Evolutionary conservation across 1,140 invertebrate genomes (phyloP).

Genomic region (Panagrolaimus sp.): DNA sequence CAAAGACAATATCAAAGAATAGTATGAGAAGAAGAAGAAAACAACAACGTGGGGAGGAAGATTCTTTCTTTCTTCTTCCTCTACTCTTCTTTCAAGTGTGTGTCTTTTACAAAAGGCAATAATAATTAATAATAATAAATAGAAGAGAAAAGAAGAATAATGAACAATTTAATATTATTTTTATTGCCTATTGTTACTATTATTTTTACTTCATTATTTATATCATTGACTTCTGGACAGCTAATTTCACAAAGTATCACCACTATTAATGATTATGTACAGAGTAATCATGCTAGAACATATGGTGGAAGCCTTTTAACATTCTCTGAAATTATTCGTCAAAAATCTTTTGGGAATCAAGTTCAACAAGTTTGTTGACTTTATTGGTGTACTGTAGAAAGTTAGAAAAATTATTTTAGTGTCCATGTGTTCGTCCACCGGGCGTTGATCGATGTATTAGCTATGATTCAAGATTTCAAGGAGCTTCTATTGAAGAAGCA

Average conservation of each 20-base stretch:
- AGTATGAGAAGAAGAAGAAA: too few relatives aligned
- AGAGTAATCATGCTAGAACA: not conserved
- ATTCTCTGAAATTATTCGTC: not conserved
- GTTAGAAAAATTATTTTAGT: not conserved
- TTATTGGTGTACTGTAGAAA: not conserved
- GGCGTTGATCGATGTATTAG: not conserved
- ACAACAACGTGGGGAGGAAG: too few relatives aligned
- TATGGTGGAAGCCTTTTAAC: not conserved
- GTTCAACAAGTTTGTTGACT: not conserved
- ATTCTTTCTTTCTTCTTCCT: too few relatives aligned
- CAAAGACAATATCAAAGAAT: too few relatives aligned
- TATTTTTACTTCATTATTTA: too few relatives aligned
- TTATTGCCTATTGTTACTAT: too few relatives aligned
- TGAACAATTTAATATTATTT: too few relatives aligned
- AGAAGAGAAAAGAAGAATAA: too few relatives aligned
- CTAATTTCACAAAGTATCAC: not conserved
- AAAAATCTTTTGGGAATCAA: not conserved
- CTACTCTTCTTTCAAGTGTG: too few relatives aligned
- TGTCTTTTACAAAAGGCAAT: too few relatives aligned
- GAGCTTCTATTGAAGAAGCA: conserved; percentile 35
- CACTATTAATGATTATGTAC: not conserved
- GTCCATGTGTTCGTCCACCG: not conserved
- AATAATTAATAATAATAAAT: too few relatives aligned
- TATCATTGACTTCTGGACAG: too few relatives aligned
- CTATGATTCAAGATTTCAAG: conserved; percentile 22